phyloP scores from a whole-genome alignment of 2,888 invertebrate genomes.

The Harpalus rubripes region DNA sequence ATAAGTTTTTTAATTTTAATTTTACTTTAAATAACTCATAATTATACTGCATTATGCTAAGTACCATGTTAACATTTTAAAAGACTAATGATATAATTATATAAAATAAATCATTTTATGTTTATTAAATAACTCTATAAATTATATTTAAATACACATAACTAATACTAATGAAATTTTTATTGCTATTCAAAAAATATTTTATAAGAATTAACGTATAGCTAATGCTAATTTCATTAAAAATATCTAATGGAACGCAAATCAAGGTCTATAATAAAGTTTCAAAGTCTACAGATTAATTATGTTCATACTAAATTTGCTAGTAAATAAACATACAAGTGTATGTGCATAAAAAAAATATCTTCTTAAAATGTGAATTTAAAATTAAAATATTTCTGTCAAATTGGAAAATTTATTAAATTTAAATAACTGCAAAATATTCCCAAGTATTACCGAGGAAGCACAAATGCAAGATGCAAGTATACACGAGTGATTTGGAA shows the following conservation, averaged over 20 bases:
- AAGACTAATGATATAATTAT: slow-evolving; percentile 9
- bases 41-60: not conserved
- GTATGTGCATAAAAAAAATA: not conserved
- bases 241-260: not conserved
- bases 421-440: too few species aligned
- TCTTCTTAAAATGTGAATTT: not conserved
- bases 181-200: slow-evolving; percentile 15
- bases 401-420: not conserved
- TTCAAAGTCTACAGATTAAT: slow-evolving; percentile 9
- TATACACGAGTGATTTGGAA: too few species aligned
- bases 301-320: not conserved
- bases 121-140: not conserved
- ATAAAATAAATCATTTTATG: slow-evolving; percentile 6
- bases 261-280: slow-evolving; percentile 1
- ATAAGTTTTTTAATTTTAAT: not conserved
- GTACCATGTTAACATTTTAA: not conserved
- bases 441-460: too few species aligned
- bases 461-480: too few species aligned
- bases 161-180: slow-evolving; percentile 13
- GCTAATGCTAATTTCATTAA: slow-evolving; percentile 17
- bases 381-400: not conserved
- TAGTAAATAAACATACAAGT: not conserved
- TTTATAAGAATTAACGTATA: slow-evolving; percentile 1
- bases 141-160: slow-evolving; percentile 9
- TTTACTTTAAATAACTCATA: not conserved